phyloP scores from a whole-genome alignment of 2,888 invertebrate species.

The Pasiphila rectangulata region DNA sequence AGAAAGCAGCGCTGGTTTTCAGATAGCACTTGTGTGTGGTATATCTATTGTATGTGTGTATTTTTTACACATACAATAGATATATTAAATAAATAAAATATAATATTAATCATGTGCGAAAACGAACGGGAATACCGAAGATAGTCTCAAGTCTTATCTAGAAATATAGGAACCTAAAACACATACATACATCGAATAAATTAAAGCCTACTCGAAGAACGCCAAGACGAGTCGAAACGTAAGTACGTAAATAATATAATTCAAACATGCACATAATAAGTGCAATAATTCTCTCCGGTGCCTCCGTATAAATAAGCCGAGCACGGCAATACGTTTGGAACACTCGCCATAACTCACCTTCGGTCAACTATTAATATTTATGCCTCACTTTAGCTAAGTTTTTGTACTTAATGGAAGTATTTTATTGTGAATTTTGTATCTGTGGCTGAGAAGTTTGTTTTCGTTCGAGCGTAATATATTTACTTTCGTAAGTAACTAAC shows the following conservation, averaged over 20 bases:
- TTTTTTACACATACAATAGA: too few species aligned
- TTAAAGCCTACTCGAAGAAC: not conserved
- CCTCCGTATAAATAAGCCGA: not conserved
- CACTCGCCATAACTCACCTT: slow-evolving; percentile 19
- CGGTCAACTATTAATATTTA: slow-evolving; percentile 19
- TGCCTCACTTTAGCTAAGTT: slow-evolving; percentile 19
- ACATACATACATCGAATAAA: not conserved
- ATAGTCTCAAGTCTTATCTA: too few species aligned
- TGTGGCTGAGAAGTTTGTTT: not conserved
- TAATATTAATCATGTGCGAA: too few species aligned
- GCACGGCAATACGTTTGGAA: slow-evolving; percentile 17
- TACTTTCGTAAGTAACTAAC: too few species aligned
- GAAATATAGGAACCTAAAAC: slow-evolving; percentile 5
- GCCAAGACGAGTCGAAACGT: slow-evolving; percentile 16
- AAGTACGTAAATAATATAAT: slow-evolving; percentile 41
- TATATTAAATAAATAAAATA: too few species aligned
- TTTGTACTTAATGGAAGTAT: not conserved
- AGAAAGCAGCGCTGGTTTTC: too few species aligned
- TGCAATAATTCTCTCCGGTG: slow-evolving; percentile 36
- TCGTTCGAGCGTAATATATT: too few species aligned
- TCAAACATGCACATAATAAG: slow-evolving; percentile 44
- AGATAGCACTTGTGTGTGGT: too few species aligned
- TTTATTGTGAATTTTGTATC: not conserved
- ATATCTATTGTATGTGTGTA: too few species aligned
- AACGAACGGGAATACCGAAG: too few species aligned